A percentile compares a stretch with the other conserved stretches of the same genome.
phyloP scores from a whole-genome alignment of 2,113 vertebrate genomes.

The Loxodonta africana region DNA sequence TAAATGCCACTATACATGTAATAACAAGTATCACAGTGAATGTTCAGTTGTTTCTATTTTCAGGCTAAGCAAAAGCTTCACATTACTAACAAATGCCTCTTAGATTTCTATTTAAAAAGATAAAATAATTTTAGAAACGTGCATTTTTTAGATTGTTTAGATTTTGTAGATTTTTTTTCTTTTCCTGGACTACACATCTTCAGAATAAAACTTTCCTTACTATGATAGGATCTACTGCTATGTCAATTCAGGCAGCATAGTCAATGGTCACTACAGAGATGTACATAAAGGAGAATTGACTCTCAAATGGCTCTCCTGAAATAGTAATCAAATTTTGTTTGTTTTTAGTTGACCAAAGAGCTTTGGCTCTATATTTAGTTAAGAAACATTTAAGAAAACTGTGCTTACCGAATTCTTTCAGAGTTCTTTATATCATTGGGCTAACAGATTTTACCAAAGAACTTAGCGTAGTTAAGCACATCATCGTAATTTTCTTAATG shows the following conservation, averaged over 20 bases:
- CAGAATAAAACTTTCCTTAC: not conserved
- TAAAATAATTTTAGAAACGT: slow-evolving; percentile 44
- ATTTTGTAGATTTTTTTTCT: too few relatives aligned
- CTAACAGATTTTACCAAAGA: slow-evolving; percentile 50
- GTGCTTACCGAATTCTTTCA: slow-evolving; percentile 43
- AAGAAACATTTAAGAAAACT: slow-evolving; percentile 9
- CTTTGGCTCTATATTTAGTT: slow-evolving; percentile 40
- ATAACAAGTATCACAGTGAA: not conserved
- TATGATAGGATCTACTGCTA: not conserved
- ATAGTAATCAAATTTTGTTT: not conserved
- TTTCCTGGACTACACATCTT: not conserved
- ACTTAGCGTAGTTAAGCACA: slow-evolving; percentile 27
- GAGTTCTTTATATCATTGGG: slow-evolving; percentile 48
- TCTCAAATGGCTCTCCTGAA: slow-evolving; percentile 26
- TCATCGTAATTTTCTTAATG: not conserved
- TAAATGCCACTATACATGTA: not conserved
- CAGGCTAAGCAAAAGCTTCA: slow-evolving; percentile 48
- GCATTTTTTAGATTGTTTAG: not conserved
- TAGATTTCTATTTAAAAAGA: slow-evolving; percentile 11
- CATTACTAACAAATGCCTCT: not conserved
- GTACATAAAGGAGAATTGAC: not conserved
- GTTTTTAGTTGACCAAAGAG: not conserved
- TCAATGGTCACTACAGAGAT: not conserved
- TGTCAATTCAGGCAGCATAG: not conserved
- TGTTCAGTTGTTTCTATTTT: not conserved